Base-by-base conservation (phyloP, 2,888 invertebrate genomes). In the Diachrysia chrysitis region DNA sequence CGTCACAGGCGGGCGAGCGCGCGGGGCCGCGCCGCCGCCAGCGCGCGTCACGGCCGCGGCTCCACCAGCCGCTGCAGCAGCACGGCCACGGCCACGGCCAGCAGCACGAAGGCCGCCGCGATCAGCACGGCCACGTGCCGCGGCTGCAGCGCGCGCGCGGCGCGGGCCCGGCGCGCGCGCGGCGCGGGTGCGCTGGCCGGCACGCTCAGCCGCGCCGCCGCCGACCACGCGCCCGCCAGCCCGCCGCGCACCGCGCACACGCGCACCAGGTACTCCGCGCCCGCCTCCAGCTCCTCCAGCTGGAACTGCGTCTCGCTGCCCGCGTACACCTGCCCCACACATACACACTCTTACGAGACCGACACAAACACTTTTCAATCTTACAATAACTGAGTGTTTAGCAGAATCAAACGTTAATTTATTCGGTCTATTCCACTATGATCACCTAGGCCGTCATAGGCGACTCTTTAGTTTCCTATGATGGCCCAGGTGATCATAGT, bases 161-260 rank as follows among this genome's bases (percentile, higher is more conserved):
- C 97, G 97, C 68, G 95, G 65, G 97, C 97, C 85, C 96, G 93
- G 96, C 73, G 97, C 96, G 58, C 97, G 97, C 73, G 95, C 60
- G 95, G 92, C 85, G 97, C 96, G 68, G 91, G 82, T 63, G 88
- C 82, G 76, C 92, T 21, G 21, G 66, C 88, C 57, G 81, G 21
- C 71, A 93, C 82, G 21, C 23, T 0, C 87, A 97, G 96, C 64
- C 96, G 96, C 81, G 96, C 92, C 59, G 96, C 90, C 63, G 96
- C 96, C 76, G 98, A 97, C 93, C 96, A 97, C 73, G 97, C 96
- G 71, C 98, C 97, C 69, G 96, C 91, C 79, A 98, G 95, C 83
- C 96, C 96, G 61, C 93, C 93, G 82, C 98, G 96, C 83, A 98
- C 96, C 32, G 97, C 97, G 92, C 97, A 97, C 75, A 98, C 98